Evolutionary conservation across 2,888 invertebrate genomes (phyloP), one percentile per base, ranked within the genome.

Genomic region (Petrophora chlorosata): DNA sequence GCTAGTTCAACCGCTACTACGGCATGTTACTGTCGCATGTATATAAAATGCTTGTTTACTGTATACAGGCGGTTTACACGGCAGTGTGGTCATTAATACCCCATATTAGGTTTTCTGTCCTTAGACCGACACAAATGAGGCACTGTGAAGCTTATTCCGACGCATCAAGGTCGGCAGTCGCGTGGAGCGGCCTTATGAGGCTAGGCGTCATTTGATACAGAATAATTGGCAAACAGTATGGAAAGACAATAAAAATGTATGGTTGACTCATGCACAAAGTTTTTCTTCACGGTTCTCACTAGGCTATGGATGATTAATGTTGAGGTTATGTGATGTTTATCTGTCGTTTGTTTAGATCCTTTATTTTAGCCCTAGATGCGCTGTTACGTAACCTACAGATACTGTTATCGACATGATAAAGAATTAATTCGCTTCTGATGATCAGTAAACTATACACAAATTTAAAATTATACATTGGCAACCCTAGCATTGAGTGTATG

Each of bases 141-240:
- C 28, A 16, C 16, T 3, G 5, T 16, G 16, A 25, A 7, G 17
- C 42, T 46, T 53, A 56, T 55, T 48, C 32, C 43, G 43, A 38
- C 13, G 47, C 40, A 45, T 34, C 47, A 53, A 57, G 60, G 55
- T 50, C 49, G 51, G 15, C 30, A 52, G 38, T 52, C 14, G 39
- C 30, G 16, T 28, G 33, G 16, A 28, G 32, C 48, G 26, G 26
- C 56, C 46, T 33, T 49, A 12, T 47, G 53, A 32, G 56, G 59
- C 32, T 34, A 14, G 28, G 13, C 51, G 56, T 39, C 48, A 55
- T 59, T 40, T 38, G 53, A 58, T 54, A 48, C 19, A 13, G 30
- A 25, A 30, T 15, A 25, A 36, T 44, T 9, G 5, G 32, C 2
- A 19, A 19, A 28, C 40, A 41, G 47, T 47, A 41, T 19, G 47